These are phyloP conservation scores for Drosophila koepferae DNA, from an alignment of 2,888 invertebrate genomes.

Conservation along the genomic window DNA sequence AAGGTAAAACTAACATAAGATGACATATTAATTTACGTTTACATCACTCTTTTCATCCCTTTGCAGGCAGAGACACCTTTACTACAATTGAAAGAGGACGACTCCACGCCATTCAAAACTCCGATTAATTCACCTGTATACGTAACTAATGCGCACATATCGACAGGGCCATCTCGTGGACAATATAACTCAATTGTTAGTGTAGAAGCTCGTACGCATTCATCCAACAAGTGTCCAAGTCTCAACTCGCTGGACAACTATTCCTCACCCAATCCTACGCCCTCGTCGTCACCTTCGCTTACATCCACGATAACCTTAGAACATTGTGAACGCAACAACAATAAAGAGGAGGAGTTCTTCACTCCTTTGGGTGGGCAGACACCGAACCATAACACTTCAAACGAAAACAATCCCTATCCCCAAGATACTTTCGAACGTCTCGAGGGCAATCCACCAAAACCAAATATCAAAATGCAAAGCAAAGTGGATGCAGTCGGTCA, in stretches of 20 bases:
- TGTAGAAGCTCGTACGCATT: slow-evolving; percentile 3
- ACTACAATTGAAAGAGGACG: slow-evolving; percentile 75
- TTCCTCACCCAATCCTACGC: slow-evolving; percentile 4
- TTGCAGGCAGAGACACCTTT: slow-evolving; percentile 83
- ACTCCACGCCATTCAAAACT: slow-evolving; percentile 31
- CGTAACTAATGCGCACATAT: slow-evolving; percentile 70
- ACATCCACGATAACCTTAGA: slow-evolving; percentile 21
- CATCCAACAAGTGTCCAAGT: slow-evolving; percentile 61
- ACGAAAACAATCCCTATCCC: slow-evolving; percentile 79
- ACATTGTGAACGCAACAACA: slow-evolving; percentile 52
- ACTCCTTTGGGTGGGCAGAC: slow-evolving; percentile 35
- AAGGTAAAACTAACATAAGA: background rate
- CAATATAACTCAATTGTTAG: slow-evolving; percentile 31
- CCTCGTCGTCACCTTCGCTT: slow-evolving; percentile 7
- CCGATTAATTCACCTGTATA: slow-evolving; percentile 48
- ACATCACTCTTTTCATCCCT: background rate
- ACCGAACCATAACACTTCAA: slow-evolving; percentile 46
- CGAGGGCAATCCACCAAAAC: slow-evolving; percentile 76
- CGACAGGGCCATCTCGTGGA: slow-evolving; percentile 46
- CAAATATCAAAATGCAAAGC: slow-evolving; percentile 79
- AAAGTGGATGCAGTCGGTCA: slow-evolving; percentile 85
- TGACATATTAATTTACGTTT: background rate
- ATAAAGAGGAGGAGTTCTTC: slow-evolving; percentile 50
- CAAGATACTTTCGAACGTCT: slow-evolving; percentile 80
- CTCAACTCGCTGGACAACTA: slow-evolving; percentile 70